Evolutionary conservation across 2,113 vertebrate species (phyloP), one percentile per base, ranked within the genome.

Genomic region (Nestor notabilis): DNA sequence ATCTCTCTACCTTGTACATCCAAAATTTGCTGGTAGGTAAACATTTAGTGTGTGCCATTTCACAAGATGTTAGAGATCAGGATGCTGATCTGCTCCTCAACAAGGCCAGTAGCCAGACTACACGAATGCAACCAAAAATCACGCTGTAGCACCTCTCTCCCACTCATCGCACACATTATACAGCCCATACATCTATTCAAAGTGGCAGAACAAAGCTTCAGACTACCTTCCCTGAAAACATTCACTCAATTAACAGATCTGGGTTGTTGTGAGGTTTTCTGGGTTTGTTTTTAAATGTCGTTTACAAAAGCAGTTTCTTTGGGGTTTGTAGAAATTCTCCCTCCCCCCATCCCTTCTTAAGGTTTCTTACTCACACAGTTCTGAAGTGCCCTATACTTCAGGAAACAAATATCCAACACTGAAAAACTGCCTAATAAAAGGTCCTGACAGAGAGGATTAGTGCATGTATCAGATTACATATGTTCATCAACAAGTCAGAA

Each of bases 151-250:
- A 37, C 31, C 53, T 37, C 82, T 37, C 44, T 13, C 53, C 19
- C 9, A 4, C 23, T n/a, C 1, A 0, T 14, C 70, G 55, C 43
- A 49, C 17, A 6, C 11, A 3, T 27, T 11, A 17, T 10, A 43
- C 1, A 79, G 50, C 17, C 60, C 41, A 52, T 1, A 47, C 1
- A 0, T 13, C 21, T 4, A 46, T 18, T 33, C 17, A 18, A 63
- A 63, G 63, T 5, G n/a, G 19, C 60, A 84, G n/a, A 77, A 77
- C 28, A 53, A 37, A 63, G 17, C 47, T 90, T 66, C 77, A 53
- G 25, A 60, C 41, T 39, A 44, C 25, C 49, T 5, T 21, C 76
- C 63, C 66, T 49, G 29, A 68, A 81, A 93, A 49, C 12, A 61
- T 17, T 17, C 19, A 58, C 3, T 19, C 16, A 80, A 77, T 58